Percentiles rank a stretch among this genome's conserved stretches.
Conservation (phyloP, 2,113 vertebrate genomes). For the Rissa tridactyla region DNA sequence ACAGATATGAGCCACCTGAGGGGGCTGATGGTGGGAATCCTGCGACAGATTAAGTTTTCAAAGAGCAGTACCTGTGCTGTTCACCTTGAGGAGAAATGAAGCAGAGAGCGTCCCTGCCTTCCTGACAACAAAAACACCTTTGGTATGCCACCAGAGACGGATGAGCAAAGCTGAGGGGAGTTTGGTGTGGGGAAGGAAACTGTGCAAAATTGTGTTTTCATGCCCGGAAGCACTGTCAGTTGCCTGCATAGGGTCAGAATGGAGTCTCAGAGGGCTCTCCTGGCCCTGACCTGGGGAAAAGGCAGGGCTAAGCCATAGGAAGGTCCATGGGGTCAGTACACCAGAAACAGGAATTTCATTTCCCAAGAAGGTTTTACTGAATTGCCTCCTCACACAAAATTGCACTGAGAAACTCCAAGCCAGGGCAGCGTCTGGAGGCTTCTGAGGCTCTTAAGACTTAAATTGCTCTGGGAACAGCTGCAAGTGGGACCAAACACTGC, state of each 20-base stretch:
- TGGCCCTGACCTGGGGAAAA: background rate
- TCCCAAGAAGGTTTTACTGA: background rate
- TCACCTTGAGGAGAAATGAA: background rate
- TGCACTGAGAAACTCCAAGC: background rate
- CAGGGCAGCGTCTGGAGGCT: background rate
- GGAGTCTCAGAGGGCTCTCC: background rate
- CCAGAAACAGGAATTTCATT: background rate
- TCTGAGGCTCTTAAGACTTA: background rate
- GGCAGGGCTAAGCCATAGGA: background rate
- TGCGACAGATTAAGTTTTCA: conserved; percentile 1
- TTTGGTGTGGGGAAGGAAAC: background rate
- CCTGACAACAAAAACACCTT: background rate
- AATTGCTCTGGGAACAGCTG: background rate
- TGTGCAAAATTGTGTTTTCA: background rate
- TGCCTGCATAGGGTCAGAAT: background rate
- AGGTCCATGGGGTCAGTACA: background rate
- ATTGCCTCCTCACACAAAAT: background rate
- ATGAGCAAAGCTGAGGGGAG: background rate
- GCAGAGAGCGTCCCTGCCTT: background rate
- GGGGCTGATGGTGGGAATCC: background rate
- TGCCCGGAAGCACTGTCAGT: background rate
- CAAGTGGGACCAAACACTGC: background rate
- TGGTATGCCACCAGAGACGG: background rate
- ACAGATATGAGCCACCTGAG: background rate
- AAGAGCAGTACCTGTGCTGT: background rate